phyloP scores from a whole-genome alignment of 1,140 invertebrate species.

The Ephestia elutella region DNA sequence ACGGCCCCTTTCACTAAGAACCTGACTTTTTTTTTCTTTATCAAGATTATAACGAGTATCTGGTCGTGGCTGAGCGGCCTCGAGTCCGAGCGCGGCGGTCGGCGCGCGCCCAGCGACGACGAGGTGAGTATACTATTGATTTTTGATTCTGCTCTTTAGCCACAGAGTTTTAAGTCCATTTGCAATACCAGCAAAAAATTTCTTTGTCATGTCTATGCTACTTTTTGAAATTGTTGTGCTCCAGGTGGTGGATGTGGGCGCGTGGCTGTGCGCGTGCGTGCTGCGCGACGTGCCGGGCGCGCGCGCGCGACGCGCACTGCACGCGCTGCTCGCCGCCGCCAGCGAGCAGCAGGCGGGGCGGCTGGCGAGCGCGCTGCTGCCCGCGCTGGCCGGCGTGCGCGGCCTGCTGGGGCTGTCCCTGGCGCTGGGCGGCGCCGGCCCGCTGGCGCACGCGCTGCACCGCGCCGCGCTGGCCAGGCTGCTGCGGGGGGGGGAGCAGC shows the following conservation, averaged over 20 bases:
- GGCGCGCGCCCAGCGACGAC: not conserved
- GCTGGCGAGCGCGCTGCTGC: not conserved
- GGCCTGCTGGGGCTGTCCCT: not conserved
- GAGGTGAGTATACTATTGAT: not conserved
- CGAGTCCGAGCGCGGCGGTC: not conserved
- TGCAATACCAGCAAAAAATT: not conserved
- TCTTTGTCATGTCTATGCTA: not conserved
- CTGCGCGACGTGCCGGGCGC: too few relatives aligned
- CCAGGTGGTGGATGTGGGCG: not conserved
- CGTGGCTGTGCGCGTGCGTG: conserved; percentile 4
- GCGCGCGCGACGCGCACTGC: conserved; percentile 10
- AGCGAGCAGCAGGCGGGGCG: not conserved
- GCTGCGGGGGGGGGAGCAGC: not conserved
- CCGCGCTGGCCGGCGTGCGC: not conserved
- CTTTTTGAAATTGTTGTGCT: not conserved
- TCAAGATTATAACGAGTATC: not conserved
- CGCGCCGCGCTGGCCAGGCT: not conserved
- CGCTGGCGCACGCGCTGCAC: not conserved
- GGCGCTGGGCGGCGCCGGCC: not conserved
- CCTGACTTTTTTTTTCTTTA: not conserved
- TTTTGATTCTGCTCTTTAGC: not conserved
- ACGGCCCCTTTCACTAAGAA: too few relatives aligned
- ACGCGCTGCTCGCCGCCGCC: conserved; percentile 7
- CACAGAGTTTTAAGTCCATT: not conserved
- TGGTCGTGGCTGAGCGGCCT: not conserved